These are phyloP conservation scores for Cabera pusaria DNA, from an alignment of 2,888 invertebrate species.

Conservation along the genomic window DNA sequence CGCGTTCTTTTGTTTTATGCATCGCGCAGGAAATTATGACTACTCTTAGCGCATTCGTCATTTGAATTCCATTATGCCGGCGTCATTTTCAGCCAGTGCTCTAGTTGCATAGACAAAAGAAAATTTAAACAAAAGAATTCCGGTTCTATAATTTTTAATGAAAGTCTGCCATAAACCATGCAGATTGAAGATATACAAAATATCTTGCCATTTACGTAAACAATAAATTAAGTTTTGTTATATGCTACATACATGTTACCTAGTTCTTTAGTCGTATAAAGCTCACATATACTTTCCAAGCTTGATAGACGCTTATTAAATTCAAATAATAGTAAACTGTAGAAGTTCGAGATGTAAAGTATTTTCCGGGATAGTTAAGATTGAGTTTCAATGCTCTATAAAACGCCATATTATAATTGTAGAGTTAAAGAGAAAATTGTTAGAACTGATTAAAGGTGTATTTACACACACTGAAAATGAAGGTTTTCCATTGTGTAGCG, in stretches of 20 bases:
- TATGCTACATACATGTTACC: too few species aligned
- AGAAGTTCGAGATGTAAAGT: conserved; percentile 60
- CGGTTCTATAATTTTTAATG: too few species aligned
- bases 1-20: conserved; percentile 66
- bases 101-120: conserved; percentile 5
- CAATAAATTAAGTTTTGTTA: too few species aligned
- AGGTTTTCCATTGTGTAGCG: too few species aligned
- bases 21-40: conserved; percentile 48
- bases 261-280: too few species aligned
- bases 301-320: too few species aligned
- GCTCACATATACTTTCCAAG: too few species aligned
- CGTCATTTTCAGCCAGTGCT: conserved; percentile 21
- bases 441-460: conserved; percentile 27
- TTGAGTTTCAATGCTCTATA: conserved; percentile 74
- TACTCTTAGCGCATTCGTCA: conserved; percentile 29
- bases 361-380: conserved; percentile 76
- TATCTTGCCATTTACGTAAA: too few species aligned
- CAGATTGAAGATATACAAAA: too few species aligned
- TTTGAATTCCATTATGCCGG: conserved; percentile 23
- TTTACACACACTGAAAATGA: not conserved
- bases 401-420: conserved; percentile 37
- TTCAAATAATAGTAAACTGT: too few species aligned
- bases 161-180: too few species aligned
- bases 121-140: conserved; percentile 8
- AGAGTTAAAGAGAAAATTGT: conserved; percentile 45